A percentile compares a stretch with the other conserved stretches of the same genome.
phyloP scores from a whole-genome alignment of 1,140 invertebrate species.

The Drosophila micromelanica region DNA sequence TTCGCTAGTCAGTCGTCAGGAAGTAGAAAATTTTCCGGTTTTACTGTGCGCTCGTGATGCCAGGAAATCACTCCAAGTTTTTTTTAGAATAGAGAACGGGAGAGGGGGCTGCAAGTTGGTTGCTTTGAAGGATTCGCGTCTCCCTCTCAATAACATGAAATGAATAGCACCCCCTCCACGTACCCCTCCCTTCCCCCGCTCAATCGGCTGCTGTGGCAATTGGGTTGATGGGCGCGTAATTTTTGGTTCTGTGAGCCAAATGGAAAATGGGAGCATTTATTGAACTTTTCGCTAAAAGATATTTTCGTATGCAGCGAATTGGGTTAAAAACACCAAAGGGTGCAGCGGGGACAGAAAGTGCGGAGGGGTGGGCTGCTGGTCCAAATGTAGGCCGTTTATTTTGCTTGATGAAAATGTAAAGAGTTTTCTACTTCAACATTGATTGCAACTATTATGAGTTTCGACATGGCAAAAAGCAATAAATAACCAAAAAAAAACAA shows the following conservation, averaged over 20 bases:
- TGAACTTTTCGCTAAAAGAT: constrained; percentile 77
- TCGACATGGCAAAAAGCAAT: neutral
- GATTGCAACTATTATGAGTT: constrained; percentile 49
- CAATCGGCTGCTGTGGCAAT: constrained; percentile 46
- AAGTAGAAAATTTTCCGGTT: constrained; percentile 80
- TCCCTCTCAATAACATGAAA: constrained; percentile 42
- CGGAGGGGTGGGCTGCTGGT: neutral
- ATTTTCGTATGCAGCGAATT: constrained; percentile 67
- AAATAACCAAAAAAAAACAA: neutral
- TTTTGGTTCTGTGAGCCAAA: constrained; percentile 51
- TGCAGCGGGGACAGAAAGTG: neutral
- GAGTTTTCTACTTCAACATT: constrained; percentile 55
- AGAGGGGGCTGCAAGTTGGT: neutral
- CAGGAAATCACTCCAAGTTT: constrained; percentile 67
- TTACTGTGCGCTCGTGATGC: constrained; percentile 68
- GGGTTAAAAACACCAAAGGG: constrained; percentile 41
- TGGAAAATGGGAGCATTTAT: constrained; percentile 77
- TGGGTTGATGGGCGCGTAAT: constrained; percentile 65
- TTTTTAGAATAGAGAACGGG: constrained; percentile 21
- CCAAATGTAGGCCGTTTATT: constrained; percentile 72
- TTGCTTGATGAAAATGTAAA: constrained; percentile 40
- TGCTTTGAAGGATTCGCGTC: constrained; percentile 13
- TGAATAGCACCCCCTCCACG: constrained; percentile 47
- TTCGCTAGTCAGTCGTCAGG: constrained; percentile 56
- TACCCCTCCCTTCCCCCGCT: constrained; percentile 1